Conservation (phyloP, 2,888 invertebrate genomes). For the Hydroisotoma schaefferi region DNA sequence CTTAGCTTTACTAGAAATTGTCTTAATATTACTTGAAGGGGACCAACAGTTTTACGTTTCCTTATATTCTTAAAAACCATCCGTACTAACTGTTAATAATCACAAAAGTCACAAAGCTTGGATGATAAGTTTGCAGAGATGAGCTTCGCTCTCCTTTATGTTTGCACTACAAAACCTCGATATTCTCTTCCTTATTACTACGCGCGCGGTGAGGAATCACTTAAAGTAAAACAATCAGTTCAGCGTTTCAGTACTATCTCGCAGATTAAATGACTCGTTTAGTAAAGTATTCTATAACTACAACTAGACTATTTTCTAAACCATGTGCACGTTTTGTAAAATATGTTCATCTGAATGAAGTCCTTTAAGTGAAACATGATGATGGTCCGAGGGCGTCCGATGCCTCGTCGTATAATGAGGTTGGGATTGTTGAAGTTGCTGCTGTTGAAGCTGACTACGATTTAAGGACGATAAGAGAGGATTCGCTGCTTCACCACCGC, state of each 20-base stretch:
- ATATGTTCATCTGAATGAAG: slow-evolving; percentile 48
- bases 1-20: no score
- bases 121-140: no score
- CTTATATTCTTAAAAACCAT: no score
- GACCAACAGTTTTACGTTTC: no score
- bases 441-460: slow-evolving; percentile 39
- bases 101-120: no score
- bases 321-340: slow-evolving; percentile 49
- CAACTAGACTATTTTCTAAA: slow-evolving; percentile 31
- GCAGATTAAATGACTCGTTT: slow-evolving; percentile 7
- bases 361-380: slow-evolving; percentile 47
- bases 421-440: slow-evolving; percentile 25
- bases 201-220: no score
- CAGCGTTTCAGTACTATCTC: no score
- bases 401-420: slow-evolving; percentile 40
- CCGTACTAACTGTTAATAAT: no score
- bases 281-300: not conserved
- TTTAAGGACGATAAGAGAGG: slow-evolving; percentile 41
- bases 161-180: not conserved
- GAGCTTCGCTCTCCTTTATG: no score
- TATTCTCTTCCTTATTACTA: not conserved
- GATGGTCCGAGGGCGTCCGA: slow-evolving; percentile 45
- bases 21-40: no score
- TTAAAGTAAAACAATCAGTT: no score
- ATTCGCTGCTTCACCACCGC: slow-evolving; percentile 45